Evolutionary conservation across 2,797 vertebrate species (phyloP).

Genomic region (Macrochelys suwanniensis): DNA sequence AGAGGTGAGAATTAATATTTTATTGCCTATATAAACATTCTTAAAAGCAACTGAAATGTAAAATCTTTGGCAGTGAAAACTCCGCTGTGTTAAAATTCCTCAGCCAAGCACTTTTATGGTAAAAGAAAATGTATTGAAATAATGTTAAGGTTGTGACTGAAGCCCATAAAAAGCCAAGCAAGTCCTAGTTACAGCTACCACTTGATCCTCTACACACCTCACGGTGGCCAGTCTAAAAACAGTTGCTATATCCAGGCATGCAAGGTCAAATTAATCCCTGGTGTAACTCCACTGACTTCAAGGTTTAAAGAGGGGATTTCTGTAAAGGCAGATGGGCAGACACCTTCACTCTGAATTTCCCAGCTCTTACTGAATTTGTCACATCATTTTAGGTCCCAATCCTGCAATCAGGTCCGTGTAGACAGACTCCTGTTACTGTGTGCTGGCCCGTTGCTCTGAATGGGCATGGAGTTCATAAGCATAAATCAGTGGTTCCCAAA

Average conservation of each 20-base stretch:
- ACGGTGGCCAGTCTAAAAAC: not conserved
- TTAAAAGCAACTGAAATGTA: conserved; percentile 65
- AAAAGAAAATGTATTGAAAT: conserved; percentile 51
- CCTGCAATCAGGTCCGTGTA: conserved; percentile 14
- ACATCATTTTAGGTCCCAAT: not conserved
- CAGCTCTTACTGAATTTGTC: conserved; percentile 8
- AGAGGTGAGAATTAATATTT: conserved; percentile 60
- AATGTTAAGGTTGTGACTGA: not conserved
- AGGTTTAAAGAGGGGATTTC: not conserved
- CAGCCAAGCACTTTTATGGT: conserved; percentile 6
- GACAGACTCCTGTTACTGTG: not conserved
- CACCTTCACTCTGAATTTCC: not conserved
- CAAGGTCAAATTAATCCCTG: not conserved
- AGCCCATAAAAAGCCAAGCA: conserved; percentile 11
- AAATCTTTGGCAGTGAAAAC: conserved; percentile 59
- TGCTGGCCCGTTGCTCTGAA: not conserved
- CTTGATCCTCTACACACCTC: conserved; percentile 1
- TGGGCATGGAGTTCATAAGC: not conserved
- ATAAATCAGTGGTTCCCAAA: not conserved
- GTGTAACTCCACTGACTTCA: not conserved
- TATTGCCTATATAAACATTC: conserved; percentile 61
- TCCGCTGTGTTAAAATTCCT: conserved; percentile 48
- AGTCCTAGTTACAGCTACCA: not conserved
- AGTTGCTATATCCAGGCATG: not conserved
- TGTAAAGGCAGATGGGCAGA: conserved; percentile 25